Conservation (phyloP, 2,797 vertebrate species). For the Falco berigora region DNA sequence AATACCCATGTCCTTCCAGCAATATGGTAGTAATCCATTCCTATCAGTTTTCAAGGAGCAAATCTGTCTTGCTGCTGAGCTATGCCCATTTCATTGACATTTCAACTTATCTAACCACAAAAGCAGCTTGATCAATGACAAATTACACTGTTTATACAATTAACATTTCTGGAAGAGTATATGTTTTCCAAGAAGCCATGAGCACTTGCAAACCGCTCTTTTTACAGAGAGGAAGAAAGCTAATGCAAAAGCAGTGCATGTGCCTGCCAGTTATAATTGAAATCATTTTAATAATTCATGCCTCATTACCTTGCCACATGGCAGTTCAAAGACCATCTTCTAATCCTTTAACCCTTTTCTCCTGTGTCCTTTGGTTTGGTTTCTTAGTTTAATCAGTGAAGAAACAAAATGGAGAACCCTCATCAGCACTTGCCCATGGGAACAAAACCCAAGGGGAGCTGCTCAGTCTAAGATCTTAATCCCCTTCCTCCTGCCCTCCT, state of each 20-base stretch:
- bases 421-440: background rate
- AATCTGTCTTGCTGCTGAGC: background rate
- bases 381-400: constrained; percentile 36
- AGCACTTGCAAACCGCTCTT: background rate
- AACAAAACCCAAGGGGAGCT: background rate
- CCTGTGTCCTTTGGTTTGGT: constrained; percentile 13
- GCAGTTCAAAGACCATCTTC: constrained; percentile 55
- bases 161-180: background rate
- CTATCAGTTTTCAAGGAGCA: background rate
- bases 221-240: background rate
- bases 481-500: background rate
- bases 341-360: constrained; percentile 58
- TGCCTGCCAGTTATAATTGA: constrained; percentile 52
- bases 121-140: background rate
- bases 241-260: background rate
- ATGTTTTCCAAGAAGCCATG: background rate
- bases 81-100: background rate
- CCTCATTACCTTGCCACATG: constrained; percentile 59
- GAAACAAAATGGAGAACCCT: background rate
- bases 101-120: background rate
- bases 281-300: constrained; percentile 62
- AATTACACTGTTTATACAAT: background rate
- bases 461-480: background rate
- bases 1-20: background rate
- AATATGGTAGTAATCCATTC: rapidly evolving